Base-by-base conservation (phyloP, 2,888 invertebrate genomes). In the Lamellibrachia satsuma region DNA sequence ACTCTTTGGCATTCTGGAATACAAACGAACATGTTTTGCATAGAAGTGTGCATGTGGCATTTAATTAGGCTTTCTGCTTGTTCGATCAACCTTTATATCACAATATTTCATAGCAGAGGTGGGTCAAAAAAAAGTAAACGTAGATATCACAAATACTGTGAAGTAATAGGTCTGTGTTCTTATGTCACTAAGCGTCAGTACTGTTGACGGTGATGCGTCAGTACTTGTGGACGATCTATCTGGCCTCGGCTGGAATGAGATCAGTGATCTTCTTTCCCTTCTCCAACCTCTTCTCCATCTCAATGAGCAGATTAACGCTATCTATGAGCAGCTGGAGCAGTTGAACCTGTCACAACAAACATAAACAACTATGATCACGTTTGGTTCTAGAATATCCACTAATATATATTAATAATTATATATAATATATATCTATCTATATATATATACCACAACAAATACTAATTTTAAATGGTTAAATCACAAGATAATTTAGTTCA, bases 271-370 rank as follows among this genome's bases (percentile, higher is more conserved):
- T 57, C 93, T 93, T 90, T 55, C 94, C 94, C 51, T 92, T 92
- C 52, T 93, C 94, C 51, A 94, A 92, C 8, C 92, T 55, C 92
- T 93, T 93, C 91, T 94, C 94, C 92, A 93, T 93, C 93, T 93
- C 93, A 55, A 93, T 93, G 75, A 94, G 93, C 52, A 91, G 90
- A 75, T 91, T 90, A 52, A 93, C 93, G 27, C 94, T 93, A 92
- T 94, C 93, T 75, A 94, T 93, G 52, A 94, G 92, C 52, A 93
- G 93, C 93, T 94, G 94, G 60, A 94, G 55, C 3, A 91, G 91
- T 91, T 91, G 91, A 91, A 91, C 91, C 91, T 91, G 4, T 90
- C 9, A 11, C 11, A n/a, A 22, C 15, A 75, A 6, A 75, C 6
- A 75, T 4, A 75, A 75, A 15, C 3, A 75, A 75, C 75, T 75